phyloP scores from a whole-genome alignment of 2,888 invertebrate species.

The Tachina lurida region DNA sequence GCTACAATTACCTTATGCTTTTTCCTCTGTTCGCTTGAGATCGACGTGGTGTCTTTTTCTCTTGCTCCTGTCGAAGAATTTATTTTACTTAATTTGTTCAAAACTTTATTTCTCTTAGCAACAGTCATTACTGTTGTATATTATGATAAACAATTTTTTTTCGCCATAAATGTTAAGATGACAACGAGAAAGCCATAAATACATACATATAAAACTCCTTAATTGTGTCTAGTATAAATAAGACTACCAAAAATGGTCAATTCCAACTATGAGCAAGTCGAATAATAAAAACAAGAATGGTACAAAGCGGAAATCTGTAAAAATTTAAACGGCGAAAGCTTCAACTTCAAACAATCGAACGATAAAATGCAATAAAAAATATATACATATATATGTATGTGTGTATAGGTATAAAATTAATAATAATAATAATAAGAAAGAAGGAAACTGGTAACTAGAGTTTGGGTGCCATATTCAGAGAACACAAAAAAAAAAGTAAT shows the following conservation, averaged over 20 bases:
- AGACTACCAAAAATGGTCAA: conserved; percentile 60
- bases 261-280: conserved; percentile 23
- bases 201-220: conserved; percentile 44
- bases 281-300: conserved; percentile 24
- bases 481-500: conserved; percentile 11
- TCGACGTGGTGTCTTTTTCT: neutral
- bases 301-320: conserved; percentile 39
- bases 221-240: conserved; percentile 1
- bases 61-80: conserved; percentile 1
- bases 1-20: neutral
- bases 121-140: conserved; percentile 25
- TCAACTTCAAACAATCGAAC: conserved; percentile 48
- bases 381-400: neutral
- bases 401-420: conserved; percentile 5
- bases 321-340: conserved; percentile 5
- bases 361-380: conserved; percentile 42
- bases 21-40: neutral
- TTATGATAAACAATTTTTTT: neutral
- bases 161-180: conserved; percentile 54
- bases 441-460: conserved; percentile 34
- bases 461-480: conserved; percentile 18
- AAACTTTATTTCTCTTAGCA: conserved; percentile 31
- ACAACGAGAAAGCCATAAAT: conserved; percentile 44
- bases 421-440: conserved; percentile 9
- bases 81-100: conserved; percentile 25